phyloP scores from a whole-genome alignment of 1,140 invertebrate genomes.

The Gonioctena quinquepunctata region DNA sequence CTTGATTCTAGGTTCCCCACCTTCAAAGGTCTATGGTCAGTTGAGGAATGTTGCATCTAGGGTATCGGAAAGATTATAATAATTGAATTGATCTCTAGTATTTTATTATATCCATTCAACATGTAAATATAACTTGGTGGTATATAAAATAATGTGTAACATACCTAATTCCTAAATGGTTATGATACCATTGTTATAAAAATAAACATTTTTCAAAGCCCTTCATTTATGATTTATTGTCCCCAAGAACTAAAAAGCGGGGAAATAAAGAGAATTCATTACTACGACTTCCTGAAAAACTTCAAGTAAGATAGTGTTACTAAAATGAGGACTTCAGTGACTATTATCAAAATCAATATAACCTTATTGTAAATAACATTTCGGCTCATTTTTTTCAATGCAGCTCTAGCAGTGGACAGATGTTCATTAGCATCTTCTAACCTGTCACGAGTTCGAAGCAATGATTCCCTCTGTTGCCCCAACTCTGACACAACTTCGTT shows the following conservation, averaged over 20 bases:
- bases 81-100: too few relatives aligned
- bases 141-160: too few relatives aligned
- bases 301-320: constrained; percentile 38
- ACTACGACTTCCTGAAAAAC: constrained; percentile 19
- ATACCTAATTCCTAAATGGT: too few relatives aligned
- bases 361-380: constrained; percentile 60
- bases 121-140: too few relatives aligned
- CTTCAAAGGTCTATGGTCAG: constrained; percentile 95
- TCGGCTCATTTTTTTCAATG: constrained; percentile 55
- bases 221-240: too few relatives aligned
- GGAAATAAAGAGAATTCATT: too few relatives aligned
- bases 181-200: too few relatives aligned
- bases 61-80: constrained; percentile 81
- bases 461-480: constrained; percentile 56
- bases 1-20: constrained; percentile 93
- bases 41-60: constrained; percentile 81
- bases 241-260: too few relatives aligned
- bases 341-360: constrained; percentile 57
- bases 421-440: constrained; percentile 58
- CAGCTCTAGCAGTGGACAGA: constrained; percentile 51
- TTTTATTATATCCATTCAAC: too few relatives aligned
- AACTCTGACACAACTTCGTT: constrained; percentile 68
- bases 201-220: background rate
- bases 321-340: constrained; percentile 54
- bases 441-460: constrained; percentile 56